Base-by-base conservation (phyloP, 2,888 invertebrate species). In the Frankliniella intonsa region DNA sequence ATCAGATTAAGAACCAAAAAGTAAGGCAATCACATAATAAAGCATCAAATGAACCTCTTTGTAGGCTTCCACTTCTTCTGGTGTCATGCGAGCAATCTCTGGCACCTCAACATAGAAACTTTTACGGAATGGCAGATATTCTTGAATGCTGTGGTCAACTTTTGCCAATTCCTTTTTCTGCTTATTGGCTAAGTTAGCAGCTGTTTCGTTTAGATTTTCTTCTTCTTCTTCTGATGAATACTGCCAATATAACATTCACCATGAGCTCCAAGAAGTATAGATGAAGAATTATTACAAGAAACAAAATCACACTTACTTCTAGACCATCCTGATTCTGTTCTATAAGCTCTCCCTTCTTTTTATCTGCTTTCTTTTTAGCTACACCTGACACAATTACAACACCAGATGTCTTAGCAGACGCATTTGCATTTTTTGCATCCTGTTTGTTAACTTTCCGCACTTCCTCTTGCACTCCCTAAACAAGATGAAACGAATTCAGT, bases 271-370 rank as follows among this genome's bases (percentile, higher is more conserved):
- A 7, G 7, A 82, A 19, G 17, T 80, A 81, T 1, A n/a, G 25
- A 82, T 8, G n/a, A 7, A 0, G 19, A 62, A 17, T 17, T 7
- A 7, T 7, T 19, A 1, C n/a, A 62, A 1, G 0, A 62, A 19
- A 19, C 14, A 17, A 62, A 62, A 62, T 38, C 38, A 22, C 49
- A 81, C 81, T 80, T 86, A 90, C 90, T 88, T 92, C 99, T 84
- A 99, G 89, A 0, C 97, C 97, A 87, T 99, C 99, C 88, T 98
- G 97, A 89, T 99, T 98, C 87, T 98, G 98, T 88, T 99, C 98
- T 86, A 99, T 97, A n/a, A 99, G 89, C 89, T 99, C 99, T 82
- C 99, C 99, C 87, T 98, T 98, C 85, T 95, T 93, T 85, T 93
- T 93, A 50, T 91, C 90, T 7, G 83, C 83, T 84, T 92, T 92